A percentile compares a stretch with the other conserved stretches of the same genome.
Evolutionary conservation across 2,888 invertebrate species (phyloP).

Genomic region (Brachypalpus laphriformis): DNA sequence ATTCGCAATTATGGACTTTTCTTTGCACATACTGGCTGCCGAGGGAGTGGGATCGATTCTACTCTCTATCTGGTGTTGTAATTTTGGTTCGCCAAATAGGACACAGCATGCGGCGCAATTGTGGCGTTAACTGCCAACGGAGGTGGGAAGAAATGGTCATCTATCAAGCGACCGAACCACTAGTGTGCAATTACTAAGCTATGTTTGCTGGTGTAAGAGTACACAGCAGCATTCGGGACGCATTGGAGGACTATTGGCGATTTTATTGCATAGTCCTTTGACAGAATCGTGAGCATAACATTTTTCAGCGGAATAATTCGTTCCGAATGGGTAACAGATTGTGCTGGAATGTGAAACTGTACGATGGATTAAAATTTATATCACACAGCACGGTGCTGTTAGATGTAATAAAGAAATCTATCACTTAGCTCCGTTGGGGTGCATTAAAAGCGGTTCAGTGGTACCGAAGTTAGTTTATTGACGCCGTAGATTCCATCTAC

Average conservation of each 20-base stretch:
- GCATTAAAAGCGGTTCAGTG: conserved; percentile 6
- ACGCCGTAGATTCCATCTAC: not conserved
- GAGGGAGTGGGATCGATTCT: not conserved
- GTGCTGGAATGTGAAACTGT: conserved; percentile 56
- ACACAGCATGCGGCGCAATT: conserved; percentile 59
- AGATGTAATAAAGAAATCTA: conserved; percentile 68
- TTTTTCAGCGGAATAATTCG: conserved; percentile 62
- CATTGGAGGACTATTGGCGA: conserved; percentile 12
- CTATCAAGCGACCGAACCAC: conserved; percentile 60
- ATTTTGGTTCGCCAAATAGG: conserved; percentile 63
- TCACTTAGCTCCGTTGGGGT: conserved; percentile 56
- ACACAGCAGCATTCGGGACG: not conserved
- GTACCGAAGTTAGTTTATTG: not conserved
- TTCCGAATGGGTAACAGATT: conserved; percentile 59
- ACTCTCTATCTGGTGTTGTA: conserved; percentile 46
- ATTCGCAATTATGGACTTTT: conserved; percentile 69
- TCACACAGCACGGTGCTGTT: conserved; percentile 6
- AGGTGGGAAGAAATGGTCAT: conserved; percentile 36
- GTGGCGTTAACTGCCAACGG: conserved; percentile 49
- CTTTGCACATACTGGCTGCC: not conserved
- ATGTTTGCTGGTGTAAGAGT: conserved; percentile 16
- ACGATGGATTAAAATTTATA: conserved; percentile 61
- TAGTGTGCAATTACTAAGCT: conserved; percentile 67
- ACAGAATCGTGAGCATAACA: conserved; percentile 41
- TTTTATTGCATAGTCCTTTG: conserved; percentile 71